Percentiles rank a stretch among this genome's conserved stretches.
These are phyloP conservation scores for Drosophila repleta DNA, from an alignment of 1,140 invertebrate genomes.

Conservation along the genomic window DNA sequence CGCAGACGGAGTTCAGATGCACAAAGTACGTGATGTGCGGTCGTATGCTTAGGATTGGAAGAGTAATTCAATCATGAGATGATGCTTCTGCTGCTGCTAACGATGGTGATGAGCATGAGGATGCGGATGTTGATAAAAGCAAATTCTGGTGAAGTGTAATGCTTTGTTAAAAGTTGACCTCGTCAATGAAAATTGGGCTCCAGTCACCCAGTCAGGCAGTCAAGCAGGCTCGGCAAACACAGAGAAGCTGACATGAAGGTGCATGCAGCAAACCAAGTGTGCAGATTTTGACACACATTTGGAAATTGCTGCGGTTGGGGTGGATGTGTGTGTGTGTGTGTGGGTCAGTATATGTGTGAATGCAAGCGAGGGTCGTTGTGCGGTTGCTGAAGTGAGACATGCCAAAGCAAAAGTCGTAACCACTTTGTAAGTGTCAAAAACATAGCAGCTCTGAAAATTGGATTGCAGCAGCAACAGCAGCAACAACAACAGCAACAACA, in stretches of 20 bases:
- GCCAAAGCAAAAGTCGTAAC: conserved; percentile 81
- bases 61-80: conserved; percentile 22
- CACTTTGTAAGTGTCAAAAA: conserved; percentile 81
- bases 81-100: neutral
- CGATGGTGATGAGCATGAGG: conserved; percentile 14
- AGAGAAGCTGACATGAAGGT: conserved; percentile 1
- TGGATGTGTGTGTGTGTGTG: conserved; percentile 14
- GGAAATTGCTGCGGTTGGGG: conserved; percentile 62
- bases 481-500: conserved; percentile 51
- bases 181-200: conserved; percentile 61
- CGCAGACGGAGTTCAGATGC: conserved; percentile 1
- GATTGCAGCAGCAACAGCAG: conserved; percentile 64
- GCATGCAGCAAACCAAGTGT: conserved; percentile 36
- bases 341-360: conserved; percentile 19
- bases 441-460: conserved; percentile 79
- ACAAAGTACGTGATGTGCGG: conserved; percentile 1
- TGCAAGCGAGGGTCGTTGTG: conserved; percentile 55
- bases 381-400: conserved; percentile 81
- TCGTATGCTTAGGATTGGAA: conserved; percentile 1
- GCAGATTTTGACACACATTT: conserved; percentile 76
- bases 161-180: conserved; percentile 75
- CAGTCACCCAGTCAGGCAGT: conserved; percentile 30
- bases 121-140: conserved; percentile 15
- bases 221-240: conserved; percentile 21
- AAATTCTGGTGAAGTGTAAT: conserved; percentile 39